These are phyloP conservation scores for Ammospiza caudacuta DNA, from an alignment of 2,113 vertebrate species.

Conservation along the genomic window DNA sequence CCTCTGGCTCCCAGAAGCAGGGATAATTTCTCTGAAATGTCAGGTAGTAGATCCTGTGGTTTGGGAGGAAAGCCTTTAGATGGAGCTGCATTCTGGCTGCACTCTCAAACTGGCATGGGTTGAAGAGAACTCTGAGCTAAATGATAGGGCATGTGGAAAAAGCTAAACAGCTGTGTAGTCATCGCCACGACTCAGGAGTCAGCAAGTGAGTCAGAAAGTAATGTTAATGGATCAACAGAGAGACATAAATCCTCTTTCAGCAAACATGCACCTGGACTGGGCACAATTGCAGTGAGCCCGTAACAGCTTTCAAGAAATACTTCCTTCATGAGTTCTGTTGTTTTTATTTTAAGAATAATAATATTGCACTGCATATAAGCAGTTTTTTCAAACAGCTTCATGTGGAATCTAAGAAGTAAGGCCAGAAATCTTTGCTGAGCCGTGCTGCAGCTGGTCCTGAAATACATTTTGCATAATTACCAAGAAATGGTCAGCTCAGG, in stretches of 20 bases:
- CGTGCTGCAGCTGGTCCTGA: not conserved
- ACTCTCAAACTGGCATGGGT: not conserved
- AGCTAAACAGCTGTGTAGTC: not conserved
- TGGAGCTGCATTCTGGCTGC: not conserved
- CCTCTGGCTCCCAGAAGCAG: not conserved
- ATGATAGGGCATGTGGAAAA: not conserved
- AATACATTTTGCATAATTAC: constrained; percentile 24
- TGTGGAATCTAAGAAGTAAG: not conserved
- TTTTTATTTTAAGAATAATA: not conserved
- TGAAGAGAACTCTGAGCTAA: not conserved
- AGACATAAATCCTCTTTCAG: constrained; percentile 15
- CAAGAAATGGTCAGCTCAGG: not conserved
- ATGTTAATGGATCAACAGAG: constrained; percentile 2
- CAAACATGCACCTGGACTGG: not conserved
- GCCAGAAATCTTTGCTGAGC: not conserved
- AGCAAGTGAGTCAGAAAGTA: constrained; percentile 15
- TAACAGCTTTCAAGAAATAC: not conserved
- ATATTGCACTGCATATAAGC: not conserved
- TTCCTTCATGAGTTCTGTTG: not conserved
- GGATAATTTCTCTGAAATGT: not conserved
- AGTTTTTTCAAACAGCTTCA: not conserved
- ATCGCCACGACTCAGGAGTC: not conserved
- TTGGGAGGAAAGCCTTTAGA: not conserved
- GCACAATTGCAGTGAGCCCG: not conserved
- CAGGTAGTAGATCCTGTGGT: not conserved